Percentiles rank a stretch among this genome's conserved stretches.
Conservation (phyloP, 2,113 vertebrate genomes). For the Tupaia chinensis region DNA sequence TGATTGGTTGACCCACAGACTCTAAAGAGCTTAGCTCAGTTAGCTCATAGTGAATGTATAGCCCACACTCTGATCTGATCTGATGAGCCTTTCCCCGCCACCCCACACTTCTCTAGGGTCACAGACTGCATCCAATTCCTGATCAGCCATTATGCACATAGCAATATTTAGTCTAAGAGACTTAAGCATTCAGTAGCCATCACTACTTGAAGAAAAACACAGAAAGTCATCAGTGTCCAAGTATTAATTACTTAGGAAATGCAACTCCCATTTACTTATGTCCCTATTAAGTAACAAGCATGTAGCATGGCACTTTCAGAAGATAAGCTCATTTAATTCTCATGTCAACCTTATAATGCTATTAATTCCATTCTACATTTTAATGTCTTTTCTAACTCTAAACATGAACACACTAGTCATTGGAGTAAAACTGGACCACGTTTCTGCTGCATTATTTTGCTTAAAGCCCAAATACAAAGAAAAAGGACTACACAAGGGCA, state of each 20-base stretch:
- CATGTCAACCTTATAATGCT: background rate
- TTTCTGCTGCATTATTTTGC: background rate
- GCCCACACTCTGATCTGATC: background rate
- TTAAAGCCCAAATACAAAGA: background rate
- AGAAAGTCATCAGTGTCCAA: background rate
- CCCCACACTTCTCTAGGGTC: background rate
- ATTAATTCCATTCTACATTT: background rate
- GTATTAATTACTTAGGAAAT: background rate
- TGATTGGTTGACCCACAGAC: background rate
- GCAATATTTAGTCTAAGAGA: constrained; percentile 21
- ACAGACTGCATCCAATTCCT: background rate
- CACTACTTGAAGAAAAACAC: constrained; percentile 23
- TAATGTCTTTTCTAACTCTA: background rate
- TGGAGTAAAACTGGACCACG: background rate
- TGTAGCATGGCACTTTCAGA: background rate
- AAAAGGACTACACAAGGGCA: background rate
- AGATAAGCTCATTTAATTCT: background rate
- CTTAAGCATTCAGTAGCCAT: background rate
- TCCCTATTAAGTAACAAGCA: background rate
- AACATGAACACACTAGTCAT: background rate
- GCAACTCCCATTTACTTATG: background rate
- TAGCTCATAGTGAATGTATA: background rate
- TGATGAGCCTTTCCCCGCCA: background rate
- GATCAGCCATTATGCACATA: background rate
- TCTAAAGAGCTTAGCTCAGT: background rate